Evolutionary conservation across 2,888 invertebrate genomes (phyloP).

Genomic region (Mythimna vitellina): DNA sequence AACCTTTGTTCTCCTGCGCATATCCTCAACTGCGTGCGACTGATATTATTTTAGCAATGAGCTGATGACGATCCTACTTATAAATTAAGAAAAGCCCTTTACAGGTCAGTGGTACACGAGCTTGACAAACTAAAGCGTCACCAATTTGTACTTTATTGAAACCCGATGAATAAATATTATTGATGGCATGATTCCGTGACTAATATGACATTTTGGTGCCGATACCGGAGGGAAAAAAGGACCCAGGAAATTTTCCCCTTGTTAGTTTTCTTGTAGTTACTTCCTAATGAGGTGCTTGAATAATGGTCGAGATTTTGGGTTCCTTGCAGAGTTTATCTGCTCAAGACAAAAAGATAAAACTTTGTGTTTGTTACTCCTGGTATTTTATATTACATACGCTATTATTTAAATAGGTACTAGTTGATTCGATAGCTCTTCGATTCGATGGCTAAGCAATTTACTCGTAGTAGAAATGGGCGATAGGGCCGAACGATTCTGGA

Average conservation of each 20-base stretch:
- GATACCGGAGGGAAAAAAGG: neutral
- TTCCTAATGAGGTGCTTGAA: neutral
- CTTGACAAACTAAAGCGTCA: neutral
- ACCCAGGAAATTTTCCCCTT: neutral
- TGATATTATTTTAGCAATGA: no score
- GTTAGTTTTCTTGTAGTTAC: constrained; percentile 11
- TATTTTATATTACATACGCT: no score
- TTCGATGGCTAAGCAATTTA: no score
- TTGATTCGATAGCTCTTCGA: no score
- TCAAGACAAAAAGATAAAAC: no score
- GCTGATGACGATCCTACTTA: neutral
- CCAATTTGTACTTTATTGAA: neutral
- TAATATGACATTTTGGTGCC: neutral
- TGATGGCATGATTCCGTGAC: constrained; percentile 8
- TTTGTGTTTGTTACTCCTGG: no score
- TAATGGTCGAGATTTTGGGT: neutral
- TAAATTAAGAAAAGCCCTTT: neutral
- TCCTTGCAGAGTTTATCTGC: no score
- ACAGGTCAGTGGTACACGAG: neutral
- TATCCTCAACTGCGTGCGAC: no score
- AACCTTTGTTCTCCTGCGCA: no score
- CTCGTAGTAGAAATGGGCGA: no score
- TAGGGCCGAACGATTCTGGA: no score
- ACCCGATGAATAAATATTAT: neutral
- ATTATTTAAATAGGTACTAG: no score